Evolutionary conservation across 2,113 vertebrate genomes (phyloP), one percentile per base, ranked within the genome.

Genomic region (Neolamprologus tretocephalus): DNA sequence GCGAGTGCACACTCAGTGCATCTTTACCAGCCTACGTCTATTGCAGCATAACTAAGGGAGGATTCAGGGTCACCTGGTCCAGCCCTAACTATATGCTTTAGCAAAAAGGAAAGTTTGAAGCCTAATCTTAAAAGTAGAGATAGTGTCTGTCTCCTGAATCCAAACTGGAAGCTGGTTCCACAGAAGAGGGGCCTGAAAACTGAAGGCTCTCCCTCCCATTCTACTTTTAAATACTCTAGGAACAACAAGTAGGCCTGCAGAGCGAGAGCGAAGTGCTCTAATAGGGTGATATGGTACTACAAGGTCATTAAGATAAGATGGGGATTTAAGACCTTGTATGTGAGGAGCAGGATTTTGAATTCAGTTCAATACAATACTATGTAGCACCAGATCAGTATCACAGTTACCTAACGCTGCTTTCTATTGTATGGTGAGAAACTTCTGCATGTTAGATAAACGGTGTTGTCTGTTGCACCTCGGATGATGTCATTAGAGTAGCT

Each of bases 191-290:
- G 12, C 54, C 54, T 14, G 54, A 57, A 57, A 57, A 57, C 54
- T 57, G 54, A 26, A 57, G 54, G 54, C 54, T 55, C 54, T 55
- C 0, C 54, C 11, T 55, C 54, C 11, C 54, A 26, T 55, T 55
- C 54, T 55, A 55, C 54, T 55, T 55, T 26, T 26, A 55, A 55
- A 57, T 26, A 8, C 54, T 55, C 21, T 55, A 7, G 6, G 53
- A 55, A 26, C 53, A 55, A 26, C 21, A 55, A 26, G 54, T 26
- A 55, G 6, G 21, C 54, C 54, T 57, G 54, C 54, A 26, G 54
- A 0, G 54, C 0, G 21, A 0, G 54, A 57, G 54, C 2, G 2
- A 28, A 5, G 55, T 9, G 13, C 54, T 57, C 21, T 57, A 0
- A 57, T 26, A 57, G 54, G 23, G 3, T 14, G 7, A 14, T 14